Conservation (phyloP, 1,140 invertebrate species). For the Pygmarrhopalites habei region DNA sequence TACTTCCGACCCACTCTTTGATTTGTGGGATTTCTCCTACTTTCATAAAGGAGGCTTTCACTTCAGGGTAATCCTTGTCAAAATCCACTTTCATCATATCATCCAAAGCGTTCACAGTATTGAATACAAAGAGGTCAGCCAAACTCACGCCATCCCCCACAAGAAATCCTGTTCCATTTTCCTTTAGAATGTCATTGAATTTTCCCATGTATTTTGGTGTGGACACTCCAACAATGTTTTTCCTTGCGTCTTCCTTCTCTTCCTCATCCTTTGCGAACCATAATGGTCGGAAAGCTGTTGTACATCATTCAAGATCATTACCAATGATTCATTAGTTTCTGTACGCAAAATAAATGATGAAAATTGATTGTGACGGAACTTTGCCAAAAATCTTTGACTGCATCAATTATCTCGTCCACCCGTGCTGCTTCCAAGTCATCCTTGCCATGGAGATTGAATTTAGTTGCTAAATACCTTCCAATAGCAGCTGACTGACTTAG, state of each 20-base stretch:
- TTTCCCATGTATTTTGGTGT: slow-evolving; percentile 47
- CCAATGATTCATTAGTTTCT: too few species aligned
- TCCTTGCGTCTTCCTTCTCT: not conserved
- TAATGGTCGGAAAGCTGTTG: not conserved
- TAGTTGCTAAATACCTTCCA: too few species aligned
- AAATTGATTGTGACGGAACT: too few species aligned
- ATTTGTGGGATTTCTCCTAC: not conserved
- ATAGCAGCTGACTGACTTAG: too few species aligned
- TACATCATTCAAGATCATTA: too few species aligned
- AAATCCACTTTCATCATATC: not conserved
- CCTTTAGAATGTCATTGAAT: slow-evolving; percentile 51
- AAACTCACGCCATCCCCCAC: slow-evolving; percentile 48
- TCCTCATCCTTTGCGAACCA: slow-evolving; percentile 11
- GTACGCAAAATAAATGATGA: too few species aligned
- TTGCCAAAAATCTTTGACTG: too few species aligned
- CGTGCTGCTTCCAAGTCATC: too few species aligned
- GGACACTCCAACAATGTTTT: slow-evolving; percentile 5
- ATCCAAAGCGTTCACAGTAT: not conserved
- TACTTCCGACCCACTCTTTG: too few species aligned
- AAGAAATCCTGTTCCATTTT: slow-evolving; percentile 50
- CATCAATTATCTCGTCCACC: too few species aligned
- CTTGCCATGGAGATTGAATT: too few species aligned
- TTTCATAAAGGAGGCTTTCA: not conserved
- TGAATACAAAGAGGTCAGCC: slow-evolving; percentile 2
- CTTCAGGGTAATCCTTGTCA: slow-evolving; percentile 7